Conservation (phyloP, 2,113 vertebrate genomes). For the Lutjanus erythropterus region DNA sequence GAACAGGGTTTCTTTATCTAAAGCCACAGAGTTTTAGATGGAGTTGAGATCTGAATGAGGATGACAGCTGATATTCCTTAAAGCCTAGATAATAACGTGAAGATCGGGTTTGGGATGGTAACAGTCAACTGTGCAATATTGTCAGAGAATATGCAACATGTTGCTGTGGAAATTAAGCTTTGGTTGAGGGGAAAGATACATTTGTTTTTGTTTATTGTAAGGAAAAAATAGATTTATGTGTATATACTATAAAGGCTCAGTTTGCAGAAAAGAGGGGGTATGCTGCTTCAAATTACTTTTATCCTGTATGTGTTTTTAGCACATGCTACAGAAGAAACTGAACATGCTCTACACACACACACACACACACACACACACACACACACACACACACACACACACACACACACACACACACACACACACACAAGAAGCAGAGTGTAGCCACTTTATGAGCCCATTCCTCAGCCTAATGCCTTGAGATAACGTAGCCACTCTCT, state of each 20-base stretch:
- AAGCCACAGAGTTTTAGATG: background rate
- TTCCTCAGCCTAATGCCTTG: constrained; percentile 11
- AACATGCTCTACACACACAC: background rate
- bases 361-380: background rate
- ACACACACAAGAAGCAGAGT: background rate
- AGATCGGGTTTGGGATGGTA: no score
- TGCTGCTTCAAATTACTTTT: constrained; percentile 1
- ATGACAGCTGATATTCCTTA: background rate
- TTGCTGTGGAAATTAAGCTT: no score
- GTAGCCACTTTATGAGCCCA: constrained; percentile 6
- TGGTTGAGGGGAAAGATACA: no score
- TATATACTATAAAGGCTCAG: background rate
- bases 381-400: background rate
- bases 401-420: background rate
- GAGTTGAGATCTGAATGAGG: background rate
- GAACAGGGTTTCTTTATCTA: background rate
- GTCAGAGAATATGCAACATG: no score
- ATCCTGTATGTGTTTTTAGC: background rate
- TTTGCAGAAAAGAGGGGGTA: background rate
- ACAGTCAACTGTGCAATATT: no score
- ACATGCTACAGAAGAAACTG: background rate
- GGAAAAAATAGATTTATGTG: no score
- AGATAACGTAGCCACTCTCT: background rate
- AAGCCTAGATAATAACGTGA: no score
- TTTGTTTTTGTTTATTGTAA: no score